Evolutionary conservation across 2,113 vertebrate species (phyloP), one percentile per base, ranked within the genome.

Genomic region (Bubalus kerabau): DNA sequence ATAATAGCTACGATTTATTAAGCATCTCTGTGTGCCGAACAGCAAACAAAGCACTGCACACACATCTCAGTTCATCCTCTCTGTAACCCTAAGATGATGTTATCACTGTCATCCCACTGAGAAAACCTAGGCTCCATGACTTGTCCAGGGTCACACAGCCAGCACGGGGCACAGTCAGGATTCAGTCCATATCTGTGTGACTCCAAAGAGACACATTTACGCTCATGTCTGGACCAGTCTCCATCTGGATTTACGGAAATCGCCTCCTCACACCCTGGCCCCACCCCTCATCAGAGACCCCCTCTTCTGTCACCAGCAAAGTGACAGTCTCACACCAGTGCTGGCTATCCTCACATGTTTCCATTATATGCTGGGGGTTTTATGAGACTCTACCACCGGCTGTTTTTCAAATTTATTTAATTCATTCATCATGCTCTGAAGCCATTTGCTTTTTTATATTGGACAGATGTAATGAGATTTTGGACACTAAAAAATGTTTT

Each of bases 401-500:
- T 97, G 97, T 98, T 98, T 98, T 98, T 98, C 98, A 98, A 88
- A 98, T 98, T 98, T 98, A 98, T 98, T 98, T 98, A 98, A 98
- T 98, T 97, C 98, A 98, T 98, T 97, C 97, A 98, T 98, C 98
- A 98, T 98, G 95, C 56, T 98, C 91, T 97, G 95, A 93, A 98
- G 96, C 98, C 97, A 97, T 97, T 98, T 98, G 98, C 98, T 98
- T 97, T 97, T 97, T 98, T 98, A 98, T 97, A 98, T 97, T 97
- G 96, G 98, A 98, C 98, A 98, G 98, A 98, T 95, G 97, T 98
- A 98, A 98, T 98, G 98, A 98, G 98, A 97, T 98, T 98, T 98
- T 98, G 98, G 98, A 98, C 98, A 98, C 98, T 98, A 98, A 98
- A 98, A 98, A 98, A 98, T 98, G 97, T 98, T 98, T 98, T 98